phyloP scores from a whole-genome alignment of 2,797 vertebrate genomes.

The Pseudotriccus pelzelni region DNA sequence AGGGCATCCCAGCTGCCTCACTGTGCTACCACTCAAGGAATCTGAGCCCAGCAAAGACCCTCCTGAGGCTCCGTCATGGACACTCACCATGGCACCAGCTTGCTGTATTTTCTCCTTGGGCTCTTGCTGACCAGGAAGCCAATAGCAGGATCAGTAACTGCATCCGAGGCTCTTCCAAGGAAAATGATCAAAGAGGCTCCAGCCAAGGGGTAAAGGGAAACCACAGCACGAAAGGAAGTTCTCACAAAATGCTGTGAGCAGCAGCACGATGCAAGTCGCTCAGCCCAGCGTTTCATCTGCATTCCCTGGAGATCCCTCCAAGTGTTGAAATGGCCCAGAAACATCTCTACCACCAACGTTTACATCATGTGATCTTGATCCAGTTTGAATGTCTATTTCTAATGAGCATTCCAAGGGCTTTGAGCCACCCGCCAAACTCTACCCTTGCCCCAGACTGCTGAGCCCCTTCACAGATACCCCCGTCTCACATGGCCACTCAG shows the following conservation, averaged over 20 bases:
- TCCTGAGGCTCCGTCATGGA: neutral
- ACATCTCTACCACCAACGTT: neutral
- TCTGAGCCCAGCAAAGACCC: neutral
- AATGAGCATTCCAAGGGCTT: neutral
- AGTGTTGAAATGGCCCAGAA: neutral
- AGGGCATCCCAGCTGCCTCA: neutral
- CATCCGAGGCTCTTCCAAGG: conserved; percentile 78
- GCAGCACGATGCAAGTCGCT: neutral
- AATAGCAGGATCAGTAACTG: conserved; percentile 76
- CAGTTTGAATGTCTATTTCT: neutral
- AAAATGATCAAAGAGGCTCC: conserved; percentile 77
- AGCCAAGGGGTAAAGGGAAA: conserved; percentile 48
- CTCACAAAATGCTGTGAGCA: neutral
- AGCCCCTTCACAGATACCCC: neutral
- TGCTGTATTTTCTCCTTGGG: conserved; percentile 65
- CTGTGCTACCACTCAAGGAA: neutral
- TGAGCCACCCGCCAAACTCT: neutral
- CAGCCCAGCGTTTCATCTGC: neutral
- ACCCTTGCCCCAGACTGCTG: neutral
- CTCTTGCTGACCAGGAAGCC: conserved; percentile 81
- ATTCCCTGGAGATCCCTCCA: neutral
- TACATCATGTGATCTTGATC: neutral
- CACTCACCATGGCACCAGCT: conserved; percentile 76
- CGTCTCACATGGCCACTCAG: conserved; percentile 14
- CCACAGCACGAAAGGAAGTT: neutral